A percentile compares a stretch with the other conserved stretches of the same genome.
phyloP scores from a whole-genome alignment of 2,888 invertebrate species.

The Stenchaetothrips biformis region DNA sequence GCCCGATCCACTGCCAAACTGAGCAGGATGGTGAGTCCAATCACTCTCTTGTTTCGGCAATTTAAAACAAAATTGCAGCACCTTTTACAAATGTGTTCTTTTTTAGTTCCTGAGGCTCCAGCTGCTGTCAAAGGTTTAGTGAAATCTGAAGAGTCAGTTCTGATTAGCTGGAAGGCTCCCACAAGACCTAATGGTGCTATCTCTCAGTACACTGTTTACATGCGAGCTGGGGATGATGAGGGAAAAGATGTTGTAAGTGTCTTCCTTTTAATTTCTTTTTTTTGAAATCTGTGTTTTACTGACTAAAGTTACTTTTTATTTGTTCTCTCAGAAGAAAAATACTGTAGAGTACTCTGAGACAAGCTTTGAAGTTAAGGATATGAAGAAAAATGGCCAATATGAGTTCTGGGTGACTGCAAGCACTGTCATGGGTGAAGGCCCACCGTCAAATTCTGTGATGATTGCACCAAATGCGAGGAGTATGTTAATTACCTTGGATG shows the following conservation, averaged over 20 bases:
- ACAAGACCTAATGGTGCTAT: constrained; percentile 88
- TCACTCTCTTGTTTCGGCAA: neutral
- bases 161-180: constrained; percentile 92
- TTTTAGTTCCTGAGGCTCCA: constrained; percentile 84
- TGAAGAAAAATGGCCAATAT: constrained; percentile 76
- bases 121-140: constrained; percentile 88
- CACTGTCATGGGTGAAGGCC: constrained; percentile 90
- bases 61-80: neutral
- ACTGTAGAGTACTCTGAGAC: constrained; percentile 50
- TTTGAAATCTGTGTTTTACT: neutral
- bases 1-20: constrained; percentile 86
- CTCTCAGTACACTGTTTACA: constrained; percentile 86
- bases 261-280: constrained; percentile 1
- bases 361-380: constrained; percentile 78
- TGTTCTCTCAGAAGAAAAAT: constrained; percentile 25
- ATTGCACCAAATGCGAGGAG: constrained; percentile 79
- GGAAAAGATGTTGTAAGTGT: constrained; percentile 40
- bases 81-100: neutral
- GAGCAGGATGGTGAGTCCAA: constrained; percentile 79
- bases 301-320: neutral
- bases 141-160: constrained; percentile 84
- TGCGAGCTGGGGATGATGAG: constrained; percentile 43
- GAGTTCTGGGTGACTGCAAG: constrained; percentile 94
- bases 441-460: constrained; percentile 79
- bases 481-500: constrained; percentile 42